These are phyloP conservation scores for Drosophila prosaltans DNA, from an alignment of 1,140 invertebrate species.

Conservation along the genomic window DNA sequence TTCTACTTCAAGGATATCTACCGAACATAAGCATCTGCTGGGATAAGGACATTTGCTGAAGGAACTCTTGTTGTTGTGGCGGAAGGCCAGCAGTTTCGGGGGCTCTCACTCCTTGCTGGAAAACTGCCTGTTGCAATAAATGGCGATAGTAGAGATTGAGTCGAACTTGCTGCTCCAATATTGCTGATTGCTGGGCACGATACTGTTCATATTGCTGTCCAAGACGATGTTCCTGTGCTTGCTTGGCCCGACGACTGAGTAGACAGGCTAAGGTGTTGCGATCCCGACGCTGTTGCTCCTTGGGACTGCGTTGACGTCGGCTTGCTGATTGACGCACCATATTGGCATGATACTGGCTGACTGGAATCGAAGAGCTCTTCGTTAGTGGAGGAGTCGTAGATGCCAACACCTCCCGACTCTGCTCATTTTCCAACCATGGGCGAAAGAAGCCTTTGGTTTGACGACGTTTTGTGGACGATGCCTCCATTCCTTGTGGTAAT, in stretches of 20 bases:
- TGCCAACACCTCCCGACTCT: conserved; percentile 11
- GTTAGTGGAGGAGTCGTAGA: not conserved
- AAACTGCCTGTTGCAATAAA: conserved; percentile 61
- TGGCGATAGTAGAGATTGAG: conserved; percentile 62
- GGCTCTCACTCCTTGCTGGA: conserved; percentile 38
- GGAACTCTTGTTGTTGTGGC: conserved; percentile 55
- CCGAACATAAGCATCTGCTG: conserved; percentile 68
- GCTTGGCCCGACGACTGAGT: conserved; percentile 54
- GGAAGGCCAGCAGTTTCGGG: conserved; percentile 26
- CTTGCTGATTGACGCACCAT: conserved; percentile 54
- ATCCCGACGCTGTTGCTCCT: conserved; percentile 65
- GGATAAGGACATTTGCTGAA: conserved; percentile 60
- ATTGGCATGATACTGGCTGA: conserved; percentile 62
- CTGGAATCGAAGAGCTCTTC: not conserved
- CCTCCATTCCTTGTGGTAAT: not conserved
- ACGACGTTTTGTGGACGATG: conserved; percentile 35
- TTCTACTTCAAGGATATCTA: conserved; percentile 21
- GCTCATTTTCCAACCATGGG: conserved; percentile 60
- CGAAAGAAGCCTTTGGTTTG: conserved; percentile 51
- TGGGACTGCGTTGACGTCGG: conserved; percentile 50
- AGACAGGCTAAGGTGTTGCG: conserved; percentile 65
- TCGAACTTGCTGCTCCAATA: conserved; percentile 61
- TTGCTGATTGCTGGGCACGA: conserved; percentile 44
- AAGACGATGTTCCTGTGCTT: conserved; percentile 50
- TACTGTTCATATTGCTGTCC: conserved; percentile 51